phyloP scores from a whole-genome alignment of 2,113 vertebrate species.

The Clarias batrachus region DNA sequence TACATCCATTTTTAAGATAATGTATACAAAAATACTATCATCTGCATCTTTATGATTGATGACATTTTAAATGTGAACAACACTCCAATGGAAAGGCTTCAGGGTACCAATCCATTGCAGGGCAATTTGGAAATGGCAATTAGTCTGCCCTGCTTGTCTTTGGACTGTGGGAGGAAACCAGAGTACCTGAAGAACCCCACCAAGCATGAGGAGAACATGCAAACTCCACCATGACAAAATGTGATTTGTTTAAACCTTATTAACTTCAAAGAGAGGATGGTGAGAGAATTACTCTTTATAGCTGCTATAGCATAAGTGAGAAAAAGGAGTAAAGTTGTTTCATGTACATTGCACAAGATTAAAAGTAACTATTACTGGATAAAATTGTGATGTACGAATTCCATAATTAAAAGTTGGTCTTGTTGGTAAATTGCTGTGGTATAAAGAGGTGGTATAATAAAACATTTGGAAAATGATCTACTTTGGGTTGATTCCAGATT shows the following conservation, averaged over 20 bases:
- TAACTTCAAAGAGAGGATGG: not conserved
- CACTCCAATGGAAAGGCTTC: not conserved
- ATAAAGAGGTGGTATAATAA: not conserved
- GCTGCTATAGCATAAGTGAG: not conserved
- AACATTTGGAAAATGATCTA: not conserved
- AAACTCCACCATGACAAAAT: too few relatives aligned
- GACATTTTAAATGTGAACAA: too few relatives aligned
- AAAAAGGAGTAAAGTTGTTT: not conserved
- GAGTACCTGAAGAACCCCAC: too few relatives aligned
- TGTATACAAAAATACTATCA: not conserved
- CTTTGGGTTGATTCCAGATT: not conserved
- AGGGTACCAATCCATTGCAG: not conserved
- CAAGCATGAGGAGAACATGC: too few relatives aligned
- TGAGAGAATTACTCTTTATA: not conserved
- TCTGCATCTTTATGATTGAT: not conserved
- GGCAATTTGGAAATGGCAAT: too few relatives aligned
- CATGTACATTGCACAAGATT: not conserved
- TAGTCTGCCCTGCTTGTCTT: too few relatives aligned
- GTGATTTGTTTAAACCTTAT: not conserved
- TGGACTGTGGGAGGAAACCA: too few relatives aligned
- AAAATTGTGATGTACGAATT: not conserved
- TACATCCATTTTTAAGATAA: not conserved
- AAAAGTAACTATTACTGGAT: not conserved
- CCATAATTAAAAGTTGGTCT: not conserved
- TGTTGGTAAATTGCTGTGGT: not conserved